Evolutionary conservation across 2,888 invertebrate genomes (phyloP), one percentile per base, ranked within the genome.

Genomic region (Sycophila texana): DNA sequence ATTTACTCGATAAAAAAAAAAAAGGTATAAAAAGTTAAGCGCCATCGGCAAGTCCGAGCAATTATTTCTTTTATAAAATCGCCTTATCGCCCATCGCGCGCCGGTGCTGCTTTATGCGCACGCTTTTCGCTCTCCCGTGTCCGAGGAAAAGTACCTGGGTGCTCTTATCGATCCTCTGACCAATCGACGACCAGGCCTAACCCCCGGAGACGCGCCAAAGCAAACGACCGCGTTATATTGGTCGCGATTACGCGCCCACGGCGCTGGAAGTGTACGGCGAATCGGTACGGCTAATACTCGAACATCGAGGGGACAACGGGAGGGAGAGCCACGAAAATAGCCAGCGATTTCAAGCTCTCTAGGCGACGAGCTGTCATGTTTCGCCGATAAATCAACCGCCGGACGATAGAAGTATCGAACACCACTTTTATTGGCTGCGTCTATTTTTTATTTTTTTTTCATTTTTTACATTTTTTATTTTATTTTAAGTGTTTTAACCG

Each of bases 101-200:
- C 14, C 1, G 39, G 5, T 14, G 53, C 3, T 1, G n/a, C n/a
- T 16, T 53, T 53, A 53, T 4, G 53, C n/a, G n/a, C 10, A 14
- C 53, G 53, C 3, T 53, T 53, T 53, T 53, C 53, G 53, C 53
- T 53, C 53, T n/a, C 53, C 14, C 16, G 53, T 2, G 16, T 53
- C 53, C n/a, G n/a, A 53, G 53, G 53, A 53, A 53, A 53, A 53
- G n/a, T 53, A 53, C 53, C n/a, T n/a, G 53, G 14, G 53, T 39
- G 39, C 39, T 39, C 16, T 53, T 53, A 53, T 53, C 53, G n/a
- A n/a, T n/a, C n/a, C 16, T 7, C 53, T 53, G 53, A 14, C 53
- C 53, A 53, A 53, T 53, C 53, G 16, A 14, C n/a, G 14, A 14
- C 53, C 53, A 53, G 3, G 53, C 53, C 53, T 53, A 4, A 14